Base-by-base conservation (phyloP, 2,888 invertebrate genomes). In the Leucoma salicis region DNA sequence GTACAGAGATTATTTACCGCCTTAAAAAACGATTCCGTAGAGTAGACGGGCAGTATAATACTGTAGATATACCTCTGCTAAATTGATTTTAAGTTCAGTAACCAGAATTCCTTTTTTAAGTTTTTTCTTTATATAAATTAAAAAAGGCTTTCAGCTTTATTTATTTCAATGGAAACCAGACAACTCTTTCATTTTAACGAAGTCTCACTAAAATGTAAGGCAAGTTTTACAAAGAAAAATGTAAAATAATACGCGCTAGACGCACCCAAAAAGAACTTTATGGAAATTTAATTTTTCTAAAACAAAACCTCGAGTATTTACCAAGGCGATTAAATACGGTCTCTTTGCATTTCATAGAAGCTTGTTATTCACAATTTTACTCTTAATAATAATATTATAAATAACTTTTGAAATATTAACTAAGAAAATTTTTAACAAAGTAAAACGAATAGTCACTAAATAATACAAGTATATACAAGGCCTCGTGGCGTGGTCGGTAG, bases 221-320 rank as follows among this genome's bases (percentile, higher is more conserved):
- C 18, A 2, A 33, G 39, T 29, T 35, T 25, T 29, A 31, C 25
- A 28, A 27, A 15, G 42, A 27, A 34, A 42, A 38, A 25, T 25
- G 16, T 29, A 48, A 46, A 41, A 32, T n/a, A 33, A 57, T 32
- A 42, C 35, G 14, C 4, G 28, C 28, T 32, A 12, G 32, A 13
- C 12, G 12, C 12, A 16, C 28, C 10, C 27, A 29, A 31, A 14
- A 49, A 49, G 13, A 25, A 27, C 5, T 42, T 40, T 43, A 24
- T 40, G 39, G 31, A 48, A 32, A 46, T 54, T 45, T 41, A 35
- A 41, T 52, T 46, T 35, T 42, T 37, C 39, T 12, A 29, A n/a
- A 53, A 57, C 28, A 48, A 43, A 43, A 14, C 21, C 25, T 12
- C 35, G 15, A 41, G 14, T 25, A 27, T 15, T 41, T 27, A n/a